Evolutionary conservation across 2,888 invertebrate genomes (phyloP).

Genomic region (Eustalomyia histrio): DNA sequence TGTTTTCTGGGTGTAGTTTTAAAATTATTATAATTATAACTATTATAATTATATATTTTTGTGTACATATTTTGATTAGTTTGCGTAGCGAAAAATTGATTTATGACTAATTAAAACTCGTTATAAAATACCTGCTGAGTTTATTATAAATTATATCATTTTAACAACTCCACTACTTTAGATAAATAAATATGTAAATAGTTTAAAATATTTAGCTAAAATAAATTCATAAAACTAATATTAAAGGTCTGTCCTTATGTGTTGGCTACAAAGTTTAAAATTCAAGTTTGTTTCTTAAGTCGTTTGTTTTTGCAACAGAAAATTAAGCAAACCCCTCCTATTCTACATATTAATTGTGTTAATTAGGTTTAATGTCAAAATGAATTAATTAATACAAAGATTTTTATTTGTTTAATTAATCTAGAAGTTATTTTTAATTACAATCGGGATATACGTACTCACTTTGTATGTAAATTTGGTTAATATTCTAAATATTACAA

Average conservation of each 20-base stretch:
- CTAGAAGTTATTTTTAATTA: too few relatives aligned
- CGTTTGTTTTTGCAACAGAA: constrained; percentile 24
- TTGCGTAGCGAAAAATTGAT: constrained; percentile 43
- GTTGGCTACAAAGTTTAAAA: too few relatives aligned
- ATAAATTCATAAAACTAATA: neutral
- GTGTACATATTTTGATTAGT: constrained; percentile 19
- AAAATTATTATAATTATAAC: neutral
- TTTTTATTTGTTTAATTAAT: too few relatives aligned
- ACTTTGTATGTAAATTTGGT: too few relatives aligned
- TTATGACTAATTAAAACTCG: constrained; percentile 35
- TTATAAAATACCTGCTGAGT: constrained; percentile 38
- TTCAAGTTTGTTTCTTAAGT: constrained; percentile 33
- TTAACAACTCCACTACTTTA: constrained; percentile 8
- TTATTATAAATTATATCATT: constrained; percentile 42
- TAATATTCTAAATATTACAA: too few relatives aligned
- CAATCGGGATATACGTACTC: too few relatives aligned
- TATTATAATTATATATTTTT: neutral
- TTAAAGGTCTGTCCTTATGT: too few relatives aligned
- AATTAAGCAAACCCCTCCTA: too few relatives aligned
- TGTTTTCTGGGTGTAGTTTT: too few relatives aligned
- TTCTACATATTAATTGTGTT: too few relatives aligned
- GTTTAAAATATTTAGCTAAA: neutral
- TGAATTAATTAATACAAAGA: too few relatives aligned
- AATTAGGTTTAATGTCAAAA: too few relatives aligned
- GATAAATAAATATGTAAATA: constrained; percentile 12